phyloP scores from a whole-genome alignment of 2,113 vertebrate species.

The Mobula hypostoma region DNA sequence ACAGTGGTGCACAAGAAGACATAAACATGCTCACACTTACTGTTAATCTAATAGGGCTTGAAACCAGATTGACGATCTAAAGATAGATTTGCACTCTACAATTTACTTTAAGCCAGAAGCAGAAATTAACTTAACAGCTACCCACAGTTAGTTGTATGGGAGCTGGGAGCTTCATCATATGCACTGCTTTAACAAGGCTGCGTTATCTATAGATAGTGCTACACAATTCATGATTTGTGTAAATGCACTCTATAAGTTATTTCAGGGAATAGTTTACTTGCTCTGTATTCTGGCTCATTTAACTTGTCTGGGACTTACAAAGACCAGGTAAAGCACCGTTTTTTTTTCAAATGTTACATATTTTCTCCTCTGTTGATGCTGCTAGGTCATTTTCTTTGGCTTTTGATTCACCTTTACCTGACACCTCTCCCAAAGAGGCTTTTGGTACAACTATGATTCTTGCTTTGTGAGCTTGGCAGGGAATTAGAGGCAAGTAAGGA shows the following conservation, averaged over 20 bases:
- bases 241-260: neutral
- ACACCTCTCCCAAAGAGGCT: neutral
- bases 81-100: neutral
- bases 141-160: neutral
- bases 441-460: neutral
- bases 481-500: neutral
- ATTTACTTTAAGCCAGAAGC: neutral
- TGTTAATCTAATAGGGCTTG: neutral
- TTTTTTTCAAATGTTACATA: neutral
- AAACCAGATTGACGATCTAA: neutral
- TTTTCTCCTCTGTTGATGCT: neutral
- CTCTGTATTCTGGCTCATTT: neutral
- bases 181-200: neutral
- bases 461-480: neutral
- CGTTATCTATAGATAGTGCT: neutral
- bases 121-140: neutral
- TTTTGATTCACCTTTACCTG: neutral
- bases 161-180: neutral
- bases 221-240: neutral
- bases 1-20: neutral
- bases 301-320: neutral
- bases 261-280: neutral
- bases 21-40: neutral
- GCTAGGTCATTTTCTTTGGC: neutral
- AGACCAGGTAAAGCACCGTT: neutral